phyloP scores from a whole-genome alignment of 2,888 invertebrate genomes.

The Trachelus iudaicus region DNA sequence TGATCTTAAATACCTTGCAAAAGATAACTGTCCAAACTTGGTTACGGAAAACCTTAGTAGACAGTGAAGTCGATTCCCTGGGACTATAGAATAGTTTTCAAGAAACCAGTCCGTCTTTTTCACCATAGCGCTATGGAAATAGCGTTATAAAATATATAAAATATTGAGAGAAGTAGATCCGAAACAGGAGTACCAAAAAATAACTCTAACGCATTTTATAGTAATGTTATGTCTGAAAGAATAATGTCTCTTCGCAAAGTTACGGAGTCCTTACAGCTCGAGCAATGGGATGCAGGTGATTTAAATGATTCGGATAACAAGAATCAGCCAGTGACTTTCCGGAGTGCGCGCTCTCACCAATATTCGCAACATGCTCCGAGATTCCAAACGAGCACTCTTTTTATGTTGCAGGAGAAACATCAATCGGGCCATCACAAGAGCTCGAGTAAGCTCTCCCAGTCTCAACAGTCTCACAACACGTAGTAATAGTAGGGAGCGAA shows the following conservation, averaged over 20 bases:
- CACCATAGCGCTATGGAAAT: not conserved
- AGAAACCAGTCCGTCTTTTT: not conserved
- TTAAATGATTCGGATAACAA: not conserved
- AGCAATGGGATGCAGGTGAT: not conserved
- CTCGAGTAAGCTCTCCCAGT: conserved; percentile 51
- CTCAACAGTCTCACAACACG: conserved; percentile 44
- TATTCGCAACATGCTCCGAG: not conserved
- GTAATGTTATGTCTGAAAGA: not conserved
- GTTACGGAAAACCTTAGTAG: no score
- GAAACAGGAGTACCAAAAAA: not conserved
- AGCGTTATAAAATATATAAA: not conserved
- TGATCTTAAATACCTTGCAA: not conserved
- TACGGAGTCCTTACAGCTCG: not conserved
- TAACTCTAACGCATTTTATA: not conserved
- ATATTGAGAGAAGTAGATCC: not conserved
- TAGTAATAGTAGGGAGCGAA: conserved; percentile 16
- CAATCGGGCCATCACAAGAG: conserved; percentile 59
- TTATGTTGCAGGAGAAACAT: conserved; percentile 59
- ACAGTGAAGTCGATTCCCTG: not conserved
- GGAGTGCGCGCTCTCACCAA: not conserved
- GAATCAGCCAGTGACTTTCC: not conserved
- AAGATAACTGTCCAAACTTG: not conserved
- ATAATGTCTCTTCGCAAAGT: not conserved
- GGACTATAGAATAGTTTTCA: not conserved
- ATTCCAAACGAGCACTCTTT: conserved; percentile 16